phyloP scores from a whole-genome alignment of 1,140 invertebrate genomes.

The Ceratitis capitata region DNA sequence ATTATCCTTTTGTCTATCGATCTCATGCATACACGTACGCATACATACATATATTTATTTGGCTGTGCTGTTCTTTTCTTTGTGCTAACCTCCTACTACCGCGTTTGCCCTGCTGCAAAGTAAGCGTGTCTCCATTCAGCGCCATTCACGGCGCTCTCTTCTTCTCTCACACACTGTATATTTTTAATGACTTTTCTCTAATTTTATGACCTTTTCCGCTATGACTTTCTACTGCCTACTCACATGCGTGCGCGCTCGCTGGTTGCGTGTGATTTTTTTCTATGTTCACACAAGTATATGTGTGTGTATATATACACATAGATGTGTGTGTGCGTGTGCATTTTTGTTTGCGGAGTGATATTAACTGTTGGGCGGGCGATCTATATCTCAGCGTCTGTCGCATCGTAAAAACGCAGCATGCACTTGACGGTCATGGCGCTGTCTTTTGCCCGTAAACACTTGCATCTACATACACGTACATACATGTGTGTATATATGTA shows the following conservation, averaged over 20 bases:
- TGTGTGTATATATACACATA: not conserved
- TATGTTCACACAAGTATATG: too few species aligned
- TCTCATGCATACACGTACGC: not conserved
- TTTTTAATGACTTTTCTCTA: slow-evolving; percentile 23
- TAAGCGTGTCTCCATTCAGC: too few species aligned
- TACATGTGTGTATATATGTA: not conserved
- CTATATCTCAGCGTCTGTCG: slow-evolving; percentile 13
- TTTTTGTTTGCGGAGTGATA: not conserved
- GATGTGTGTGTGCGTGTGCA: not conserved
- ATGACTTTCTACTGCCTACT: not conserved
- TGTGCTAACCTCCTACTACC: not conserved
- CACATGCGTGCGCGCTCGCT: not conserved
- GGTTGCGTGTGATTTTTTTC: not conserved
- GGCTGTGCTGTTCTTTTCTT: not conserved
- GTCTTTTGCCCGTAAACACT: not conserved
- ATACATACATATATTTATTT: not conserved
- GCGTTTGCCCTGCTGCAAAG: too few species aligned
- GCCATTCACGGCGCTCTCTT: too few species aligned
- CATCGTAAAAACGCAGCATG: slow-evolving; percentile 15
- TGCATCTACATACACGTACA: not conserved
- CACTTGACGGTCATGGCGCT: not conserved
- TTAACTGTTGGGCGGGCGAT: not conserved
- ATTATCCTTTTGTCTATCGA: slow-evolving; percentile 2
- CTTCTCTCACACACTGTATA: too few species aligned
- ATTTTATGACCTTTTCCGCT: slow-evolving; percentile 8